Base-by-base conservation (phyloP, 1,140 invertebrate species). In the Oryctes rhinoceros region DNA sequence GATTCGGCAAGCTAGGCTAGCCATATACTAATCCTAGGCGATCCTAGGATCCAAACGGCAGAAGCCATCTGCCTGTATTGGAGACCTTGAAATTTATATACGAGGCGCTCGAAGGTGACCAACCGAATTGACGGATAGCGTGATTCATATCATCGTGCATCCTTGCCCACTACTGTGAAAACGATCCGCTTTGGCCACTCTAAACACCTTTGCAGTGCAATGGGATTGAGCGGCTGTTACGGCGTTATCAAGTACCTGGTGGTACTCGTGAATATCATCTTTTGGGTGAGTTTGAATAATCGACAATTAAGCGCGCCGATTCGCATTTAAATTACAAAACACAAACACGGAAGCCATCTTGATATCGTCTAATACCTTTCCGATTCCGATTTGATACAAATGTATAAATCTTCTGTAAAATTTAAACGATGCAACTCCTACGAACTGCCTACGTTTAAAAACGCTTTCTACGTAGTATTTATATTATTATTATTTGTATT, bases 211-310 rank as follows among this genome's bases (percentile, higher is more conserved):
- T 59, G 35, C 39, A 48, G 18, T 76, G 20, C 82, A 80, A 94
- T 94, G 92, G 92, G 91, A 86, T 86, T 93, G 59, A 90, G 89
- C 80, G 90, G 91, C 81, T 94, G 93, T 89, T 94, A 92, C 88
- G 90, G 90, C 78, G 88, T 91, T 83, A 90, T 93, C 82, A 94
- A 94, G 87, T 94, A 92, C 85, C 87, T 93, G 44, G 90, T 94
- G 81, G 89, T 94, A 79, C 87, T 93, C 81, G 89, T 94, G 82
- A 94, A 94, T 86, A 86, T 94, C 39, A 87, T 94, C 85, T 93
- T 94, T 88, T 92, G 91, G 92, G 93, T 94, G 89, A 92, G 92
- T 24, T 18, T 20, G 62, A 4, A 30, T 35, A 11, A 20, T 6
- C n/a, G 30, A 71, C 24, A 15, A 35, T 35, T 71, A 35, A 30